Percentiles rank a stretch among this genome's conserved stretches.
phyloP scores from a whole-genome alignment of 2,888 invertebrate species.

The Loripinus fragilis region DNA sequence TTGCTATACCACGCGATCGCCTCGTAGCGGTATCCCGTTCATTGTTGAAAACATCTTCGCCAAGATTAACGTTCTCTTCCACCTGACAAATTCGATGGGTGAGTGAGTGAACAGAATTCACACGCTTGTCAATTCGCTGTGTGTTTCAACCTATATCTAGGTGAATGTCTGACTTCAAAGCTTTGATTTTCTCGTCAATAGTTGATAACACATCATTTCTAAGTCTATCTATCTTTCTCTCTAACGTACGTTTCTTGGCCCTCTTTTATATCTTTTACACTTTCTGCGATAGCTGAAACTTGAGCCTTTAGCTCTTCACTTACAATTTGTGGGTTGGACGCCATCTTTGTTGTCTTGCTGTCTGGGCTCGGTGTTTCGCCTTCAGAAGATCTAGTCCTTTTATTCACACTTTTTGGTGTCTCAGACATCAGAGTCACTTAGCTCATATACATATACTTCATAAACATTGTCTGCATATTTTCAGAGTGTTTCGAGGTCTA shows the following conservation, averaged over 20 bases:
- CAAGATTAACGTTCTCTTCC: neutral
- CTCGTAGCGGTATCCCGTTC: neutral
- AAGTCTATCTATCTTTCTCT: slow-evolving; percentile 25
- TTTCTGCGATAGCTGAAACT: neutral
- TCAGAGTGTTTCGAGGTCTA: too few species aligned
- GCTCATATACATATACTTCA: neutral
- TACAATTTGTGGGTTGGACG: neutral
- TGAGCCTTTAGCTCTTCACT: neutral
- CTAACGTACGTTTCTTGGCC: slow-evolving; percentile 5
- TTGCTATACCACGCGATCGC: too few species aligned
- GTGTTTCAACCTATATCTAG: slow-evolving; percentile 12
- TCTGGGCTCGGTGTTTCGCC: neutral
- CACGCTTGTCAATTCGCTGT: slow-evolving; percentile 1
- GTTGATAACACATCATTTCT: slow-evolving; percentile 21
- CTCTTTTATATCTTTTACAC: neutral
- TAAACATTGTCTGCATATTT: too few species aligned
- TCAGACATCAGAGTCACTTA: neutral
- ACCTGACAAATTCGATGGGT: neutral
- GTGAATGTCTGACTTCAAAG: slow-evolving; percentile 9
- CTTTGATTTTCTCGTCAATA: slow-evolving; percentile 23
- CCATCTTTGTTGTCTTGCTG: neutral
- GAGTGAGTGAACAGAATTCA: slow-evolving; percentile 1
- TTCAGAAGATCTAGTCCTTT: neutral
- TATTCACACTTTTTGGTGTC: neutral
- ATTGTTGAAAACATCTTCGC: neutral